These are phyloP conservation scores for Rafetus swinhoei DNA, from an alignment of 2,113 vertebrate genomes.

Conservation along the genomic window DNA sequence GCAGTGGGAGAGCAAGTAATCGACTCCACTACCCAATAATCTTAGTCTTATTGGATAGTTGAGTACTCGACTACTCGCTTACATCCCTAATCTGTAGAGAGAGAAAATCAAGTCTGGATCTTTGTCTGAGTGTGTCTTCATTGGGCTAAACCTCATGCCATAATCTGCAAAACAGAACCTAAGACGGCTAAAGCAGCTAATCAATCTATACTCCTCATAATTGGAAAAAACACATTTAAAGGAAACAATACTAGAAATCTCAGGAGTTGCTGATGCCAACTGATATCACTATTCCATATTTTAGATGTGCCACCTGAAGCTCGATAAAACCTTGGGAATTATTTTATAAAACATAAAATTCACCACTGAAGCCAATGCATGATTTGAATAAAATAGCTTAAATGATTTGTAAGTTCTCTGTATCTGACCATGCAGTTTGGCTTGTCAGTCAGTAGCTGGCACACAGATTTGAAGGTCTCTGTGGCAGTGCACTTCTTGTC, in stretches of 20 bases:
- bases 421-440: not conserved
- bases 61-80: no score
- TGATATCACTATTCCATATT: not conserved
- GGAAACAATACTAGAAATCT: not conserved
- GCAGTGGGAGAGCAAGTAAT: no score
- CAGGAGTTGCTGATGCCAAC: not conserved
- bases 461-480: not conserved
- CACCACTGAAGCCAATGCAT: not conserved
- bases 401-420: not conserved
- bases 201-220: not conserved
- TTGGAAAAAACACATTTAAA: not conserved
- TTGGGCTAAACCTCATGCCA: not conserved
- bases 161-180: not conserved
- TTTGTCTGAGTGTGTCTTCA: not conserved
- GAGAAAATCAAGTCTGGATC: not conserved
- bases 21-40: no score
- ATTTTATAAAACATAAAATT: constrained; percentile 3
- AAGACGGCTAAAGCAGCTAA: not conserved
- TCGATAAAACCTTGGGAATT: not conserved
- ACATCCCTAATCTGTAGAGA: not conserved
- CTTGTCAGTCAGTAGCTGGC: not conserved
- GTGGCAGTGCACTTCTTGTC: constrained; percentile 1
- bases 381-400: not conserved
- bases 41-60: no score
- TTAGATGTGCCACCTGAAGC: not conserved